phyloP scores from a whole-genome alignment of 2,888 invertebrate genomes.

The Dermolepida albohirtum region DNA sequence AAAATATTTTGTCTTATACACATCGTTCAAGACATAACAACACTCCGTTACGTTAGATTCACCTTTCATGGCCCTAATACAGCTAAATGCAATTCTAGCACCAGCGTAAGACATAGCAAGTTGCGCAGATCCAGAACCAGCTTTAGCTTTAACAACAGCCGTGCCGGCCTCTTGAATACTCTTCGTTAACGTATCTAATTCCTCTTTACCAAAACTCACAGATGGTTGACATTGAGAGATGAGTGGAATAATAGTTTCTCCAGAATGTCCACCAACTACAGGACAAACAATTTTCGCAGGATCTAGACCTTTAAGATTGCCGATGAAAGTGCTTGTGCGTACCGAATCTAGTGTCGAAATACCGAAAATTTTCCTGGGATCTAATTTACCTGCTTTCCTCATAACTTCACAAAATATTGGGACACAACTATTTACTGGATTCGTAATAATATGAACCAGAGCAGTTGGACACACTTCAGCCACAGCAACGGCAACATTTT shows the following conservation, averaged over 20 bases:
- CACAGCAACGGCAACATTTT: conserved; percentile 58
- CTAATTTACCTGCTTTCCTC: conserved; percentile 66
- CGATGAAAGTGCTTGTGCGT: conserved; percentile 90
- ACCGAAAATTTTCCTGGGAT: conserved; percentile 91
- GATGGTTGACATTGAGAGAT: conserved; percentile 87
- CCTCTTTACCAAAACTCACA: conserved; percentile 74
- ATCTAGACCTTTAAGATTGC: conserved; percentile 86
- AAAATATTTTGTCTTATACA: conserved; percentile 88
- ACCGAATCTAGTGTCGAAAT: conserved; percentile 97
- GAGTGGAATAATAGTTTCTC: conserved; percentile 94
- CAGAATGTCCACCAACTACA: conserved; percentile 96
- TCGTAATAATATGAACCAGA: conserved; percentile 65
- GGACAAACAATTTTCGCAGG: conserved; percentile 85
- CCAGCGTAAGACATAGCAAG: conserved; percentile 97
- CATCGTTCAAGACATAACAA: conserved; percentile 85
- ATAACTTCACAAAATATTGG: conserved; percentile 67
- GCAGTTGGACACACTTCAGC: conserved; percentile 62
- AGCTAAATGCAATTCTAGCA: conserved; percentile 84
- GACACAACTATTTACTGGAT: conserved; percentile 66
- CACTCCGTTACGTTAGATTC: conserved; percentile 89
- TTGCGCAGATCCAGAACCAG: conserved; percentile 96
- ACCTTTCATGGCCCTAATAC: conserved; percentile 85
- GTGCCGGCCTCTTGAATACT: conserved; percentile 98
- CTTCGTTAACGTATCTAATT: conserved; percentile 84
- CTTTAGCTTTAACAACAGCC: conserved; percentile 93